phyloP scores from a whole-genome alignment of 2,888 invertebrate genomes.

The Biston stratarius region DNA sequence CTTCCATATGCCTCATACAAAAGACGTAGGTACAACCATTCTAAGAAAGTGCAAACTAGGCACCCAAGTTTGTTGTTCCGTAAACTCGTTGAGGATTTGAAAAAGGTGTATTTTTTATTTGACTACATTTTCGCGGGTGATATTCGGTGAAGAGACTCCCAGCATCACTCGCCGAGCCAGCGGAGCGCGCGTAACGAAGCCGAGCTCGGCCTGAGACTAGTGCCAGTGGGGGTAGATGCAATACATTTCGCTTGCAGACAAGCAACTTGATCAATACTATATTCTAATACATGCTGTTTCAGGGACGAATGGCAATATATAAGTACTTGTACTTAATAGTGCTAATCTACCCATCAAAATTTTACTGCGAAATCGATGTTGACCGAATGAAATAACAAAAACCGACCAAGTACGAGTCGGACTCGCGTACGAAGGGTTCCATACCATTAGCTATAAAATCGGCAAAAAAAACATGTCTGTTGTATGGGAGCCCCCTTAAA shows the following conservation, averaged over 20 bases:
- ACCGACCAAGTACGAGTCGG: too few species aligned
- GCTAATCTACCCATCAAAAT: too few species aligned
- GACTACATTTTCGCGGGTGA: constrained; percentile 73
- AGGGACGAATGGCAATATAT: not conserved
- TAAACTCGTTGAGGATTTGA: constrained; percentile 69
- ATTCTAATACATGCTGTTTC: not conserved
- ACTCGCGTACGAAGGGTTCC: too few species aligned
- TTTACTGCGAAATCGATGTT: too few species aligned
- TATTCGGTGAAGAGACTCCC: constrained; percentile 73
- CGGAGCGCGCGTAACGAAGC: constrained; percentile 81
- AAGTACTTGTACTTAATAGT: not conserved
- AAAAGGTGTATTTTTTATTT: constrained; percentile 73
- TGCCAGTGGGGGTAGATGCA: constrained; percentile 10
- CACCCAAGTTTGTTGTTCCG: constrained; percentile 55
- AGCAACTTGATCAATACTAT: not conserved
- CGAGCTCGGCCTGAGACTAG: constrained; percentile 45
- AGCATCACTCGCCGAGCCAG: constrained; percentile 77
- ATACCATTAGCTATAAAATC: too few species aligned
- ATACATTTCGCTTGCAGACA: not conserved
- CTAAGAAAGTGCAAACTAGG: constrained; percentile 46
- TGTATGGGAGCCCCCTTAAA: too few species aligned
- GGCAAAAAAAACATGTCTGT: too few species aligned
- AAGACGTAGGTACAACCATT: constrained; percentile 42
- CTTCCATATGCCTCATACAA: constrained; percentile 6
- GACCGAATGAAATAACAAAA: too few species aligned